Conservation (phyloP, 2,888 invertebrate species). For the Adelphocoris suturalis region DNA sequence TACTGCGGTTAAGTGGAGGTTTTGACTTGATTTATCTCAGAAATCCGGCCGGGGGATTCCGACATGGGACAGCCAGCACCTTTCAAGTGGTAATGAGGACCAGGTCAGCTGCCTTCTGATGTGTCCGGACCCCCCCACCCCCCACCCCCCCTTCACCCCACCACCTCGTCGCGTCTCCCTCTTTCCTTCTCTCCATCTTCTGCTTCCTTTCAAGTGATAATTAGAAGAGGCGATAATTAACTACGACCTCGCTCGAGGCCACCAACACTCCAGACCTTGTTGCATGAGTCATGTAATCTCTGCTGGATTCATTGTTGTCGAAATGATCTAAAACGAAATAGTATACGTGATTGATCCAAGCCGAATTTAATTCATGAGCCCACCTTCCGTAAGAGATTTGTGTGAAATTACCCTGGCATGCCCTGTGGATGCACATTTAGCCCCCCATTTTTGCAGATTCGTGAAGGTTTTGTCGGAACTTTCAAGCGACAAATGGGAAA, state of each 20-base stretch:
- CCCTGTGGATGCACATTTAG: no score
- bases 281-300: background rate
- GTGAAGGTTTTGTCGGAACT: no score
- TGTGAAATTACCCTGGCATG: no score
- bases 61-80: background rate
- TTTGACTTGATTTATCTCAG: constrained; percentile 5
- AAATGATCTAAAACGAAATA: no score
- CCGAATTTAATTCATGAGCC: no score
- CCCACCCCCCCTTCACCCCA: background rate
- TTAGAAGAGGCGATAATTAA: constrained; percentile 31
- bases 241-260: background rate
- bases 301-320: no score
- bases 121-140: background rate
- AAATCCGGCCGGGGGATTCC: background rate
- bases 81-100: constrained; percentile 30
- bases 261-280: background rate
- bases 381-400: no score
- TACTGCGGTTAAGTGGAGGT: background rate
- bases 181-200: background rate
- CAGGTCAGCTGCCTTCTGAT: constrained; percentile 5
- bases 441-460: no score
- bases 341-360: no score
- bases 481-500: no score
- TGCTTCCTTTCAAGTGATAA: constrained; percentile 22
- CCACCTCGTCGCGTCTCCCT: background rate